These are phyloP conservation scores for Eciton burchellii DNA, from an alignment of 1,140 invertebrate species.

Conservation along the genomic window DNA sequence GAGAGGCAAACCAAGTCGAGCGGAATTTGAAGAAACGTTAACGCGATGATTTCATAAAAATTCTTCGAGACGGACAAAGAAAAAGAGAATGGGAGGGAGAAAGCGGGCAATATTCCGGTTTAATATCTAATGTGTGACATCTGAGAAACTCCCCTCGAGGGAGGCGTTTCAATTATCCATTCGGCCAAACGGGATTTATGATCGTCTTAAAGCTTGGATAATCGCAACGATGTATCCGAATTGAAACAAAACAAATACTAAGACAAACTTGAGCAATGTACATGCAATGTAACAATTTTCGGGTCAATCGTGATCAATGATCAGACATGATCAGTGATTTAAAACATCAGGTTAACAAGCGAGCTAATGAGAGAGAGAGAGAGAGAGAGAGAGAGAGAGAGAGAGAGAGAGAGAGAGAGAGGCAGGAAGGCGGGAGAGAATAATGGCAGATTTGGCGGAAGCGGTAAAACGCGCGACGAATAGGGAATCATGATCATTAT, in stretches of 20 bases:
- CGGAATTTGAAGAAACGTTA: slow-evolving; percentile 26
- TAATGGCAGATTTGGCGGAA: neutral
- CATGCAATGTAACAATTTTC: neutral
- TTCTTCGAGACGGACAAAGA: neutral
- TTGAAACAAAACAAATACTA: neutral
- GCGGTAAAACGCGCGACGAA: neutral
- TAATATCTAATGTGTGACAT: neutral
- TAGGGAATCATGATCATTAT: slow-evolving; percentile 53
- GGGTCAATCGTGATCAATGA: neutral
- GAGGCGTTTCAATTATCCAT: neutral
- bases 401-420: no score
- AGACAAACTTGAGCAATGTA: neutral
- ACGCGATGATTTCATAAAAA: slow-evolving; percentile 10
- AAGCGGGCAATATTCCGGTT: neutral
- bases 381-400: no score
- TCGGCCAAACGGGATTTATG: neutral
- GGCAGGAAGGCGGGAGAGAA: no score
- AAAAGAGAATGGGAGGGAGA: no score
- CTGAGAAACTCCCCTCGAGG: neutral
- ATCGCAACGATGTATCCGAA: neutral
- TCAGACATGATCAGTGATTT: neutral
- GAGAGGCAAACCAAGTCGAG: neutral
- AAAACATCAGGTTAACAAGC: slow-evolving; percentile 5
- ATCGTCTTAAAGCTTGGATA: neutral
- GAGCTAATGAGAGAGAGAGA: neutral